Evolutionary conservation across 2,888 invertebrate genomes (phyloP).

Genomic region (Eutolmus rufibarbis): DNA sequence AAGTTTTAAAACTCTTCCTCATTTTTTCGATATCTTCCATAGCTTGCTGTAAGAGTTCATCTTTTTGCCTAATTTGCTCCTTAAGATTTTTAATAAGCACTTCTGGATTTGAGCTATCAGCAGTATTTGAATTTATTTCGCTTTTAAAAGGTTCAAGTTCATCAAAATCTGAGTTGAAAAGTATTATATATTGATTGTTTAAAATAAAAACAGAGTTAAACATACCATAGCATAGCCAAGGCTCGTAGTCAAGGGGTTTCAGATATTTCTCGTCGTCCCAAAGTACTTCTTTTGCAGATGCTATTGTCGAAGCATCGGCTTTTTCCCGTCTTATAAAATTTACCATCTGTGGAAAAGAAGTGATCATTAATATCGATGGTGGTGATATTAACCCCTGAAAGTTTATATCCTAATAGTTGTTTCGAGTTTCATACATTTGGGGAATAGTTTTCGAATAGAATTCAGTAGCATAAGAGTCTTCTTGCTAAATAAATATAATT

Average conservation of each 20-base stretch:
- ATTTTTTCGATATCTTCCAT: constrained; percentile 59
- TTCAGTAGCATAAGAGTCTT: too few species aligned
- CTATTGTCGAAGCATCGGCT: constrained; percentile 66
- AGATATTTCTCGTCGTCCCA: constrained; percentile 83
- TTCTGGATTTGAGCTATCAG: neutral
- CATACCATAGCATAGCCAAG: constrained; percentile 83
- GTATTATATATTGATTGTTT: neutral
- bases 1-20: constrained; percentile 54
- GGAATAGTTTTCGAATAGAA: too few species aligned
- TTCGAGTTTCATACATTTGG: too few species aligned
- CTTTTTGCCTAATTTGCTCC: constrained; percentile 68
- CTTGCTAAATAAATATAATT: too few species aligned
- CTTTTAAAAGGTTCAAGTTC: constrained; percentile 53
- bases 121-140: neutral
- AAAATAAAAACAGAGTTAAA: neutral
- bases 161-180: constrained; percentile 62
- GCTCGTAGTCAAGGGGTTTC: constrained; percentile 77
- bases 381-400: too few species aligned
- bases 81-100: neutral
- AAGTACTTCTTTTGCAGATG: constrained; percentile 64
- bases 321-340: constrained; percentile 78
- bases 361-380: neutral
- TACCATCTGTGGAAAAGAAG: constrained; percentile 64
- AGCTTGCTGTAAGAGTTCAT: constrained; percentile 68
- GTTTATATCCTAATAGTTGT: too few species aligned